These are phyloP conservation scores for Ceriagrion tenellum DNA, from an alignment of 2,888 invertebrate genomes.

Conservation along the genomic window DNA sequence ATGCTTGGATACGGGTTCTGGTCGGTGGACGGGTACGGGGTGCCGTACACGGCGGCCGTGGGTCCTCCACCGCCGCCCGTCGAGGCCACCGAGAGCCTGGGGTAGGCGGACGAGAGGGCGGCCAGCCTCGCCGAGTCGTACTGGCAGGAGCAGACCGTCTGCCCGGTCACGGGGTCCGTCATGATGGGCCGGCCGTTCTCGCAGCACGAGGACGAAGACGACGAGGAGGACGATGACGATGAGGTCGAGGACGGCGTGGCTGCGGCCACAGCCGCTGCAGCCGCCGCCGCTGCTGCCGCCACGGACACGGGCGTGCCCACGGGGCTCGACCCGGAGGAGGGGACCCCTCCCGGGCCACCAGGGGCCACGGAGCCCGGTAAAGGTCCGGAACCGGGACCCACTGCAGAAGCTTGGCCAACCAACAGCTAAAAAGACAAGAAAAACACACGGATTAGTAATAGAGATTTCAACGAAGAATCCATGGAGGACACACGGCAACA, in stretches of 20 bases:
- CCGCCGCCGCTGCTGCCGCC: conserved; percentile 83
- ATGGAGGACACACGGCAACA: not conserved
- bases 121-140: conserved; percentile 94
- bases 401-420: conserved; percentile 73
- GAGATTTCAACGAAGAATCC: not conserved
- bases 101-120: conserved; percentile 88
- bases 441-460: not conserved
- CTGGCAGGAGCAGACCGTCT: conserved; percentile 96
- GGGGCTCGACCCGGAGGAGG: conserved; percentile 76
- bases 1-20: conserved; percentile 96
- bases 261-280: conserved; percentile 83
- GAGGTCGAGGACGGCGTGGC: conserved; percentile 75
- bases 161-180: conserved; percentile 95
- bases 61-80: conserved; percentile 81
- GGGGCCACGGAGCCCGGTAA: conserved; percentile 85
- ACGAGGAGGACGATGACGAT: conserved; percentile 72
- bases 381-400: conserved; percentile 86
- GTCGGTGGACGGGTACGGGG: conserved; percentile 93
- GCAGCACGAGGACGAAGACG: conserved; percentile 80
- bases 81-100: conserved; percentile 85
- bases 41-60: conserved; percentile 84
- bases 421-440: conserved; percentile 48
- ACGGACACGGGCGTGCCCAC: conserved; percentile 74
- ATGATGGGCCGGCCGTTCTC: conserved; percentile 95
- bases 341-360: conserved; percentile 77